Conservation (phyloP, 2,113 vertebrate genomes). For the Centrocercus urophasianus region DNA sequence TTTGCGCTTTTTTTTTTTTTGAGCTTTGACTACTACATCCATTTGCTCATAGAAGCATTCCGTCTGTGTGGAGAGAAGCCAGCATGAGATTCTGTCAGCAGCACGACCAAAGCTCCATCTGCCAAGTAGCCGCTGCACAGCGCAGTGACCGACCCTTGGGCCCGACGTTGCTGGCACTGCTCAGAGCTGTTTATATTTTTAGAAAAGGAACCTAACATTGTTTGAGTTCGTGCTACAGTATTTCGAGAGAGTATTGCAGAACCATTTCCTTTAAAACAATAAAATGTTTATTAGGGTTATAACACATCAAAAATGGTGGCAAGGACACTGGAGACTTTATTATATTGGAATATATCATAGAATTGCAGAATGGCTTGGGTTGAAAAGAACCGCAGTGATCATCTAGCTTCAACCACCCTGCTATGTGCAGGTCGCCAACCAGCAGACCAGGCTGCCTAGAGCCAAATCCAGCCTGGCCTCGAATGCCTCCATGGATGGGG, state of each 20-base stretch:
- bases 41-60: not conserved
- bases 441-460: too few relatives aligned
- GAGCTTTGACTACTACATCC: not conserved
- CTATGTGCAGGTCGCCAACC: too few relatives aligned
- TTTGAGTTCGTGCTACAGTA: not conserved
- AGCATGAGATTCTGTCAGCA: not conserved
- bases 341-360: not conserved
- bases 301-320: not conserved
- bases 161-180: not conserved
- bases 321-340: not conserved
- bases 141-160: rapidly evolving
- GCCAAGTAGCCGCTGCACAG: not conserved
- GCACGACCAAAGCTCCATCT: not conserved
- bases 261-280: not conserved
- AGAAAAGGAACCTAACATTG: not conserved
- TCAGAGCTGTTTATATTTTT: not conserved
- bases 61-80: not conserved
- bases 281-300: not conserved
- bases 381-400: too few relatives aligned
- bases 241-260: not conserved
- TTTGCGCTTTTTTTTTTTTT: not conserved
- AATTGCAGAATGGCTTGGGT: too few relatives aligned
- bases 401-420: too few relatives aligned
- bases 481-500: too few relatives aligned
- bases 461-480: too few relatives aligned